A percentile compares a stretch with the other conserved stretches of the same genome.
Evolutionary conservation across 1,140 invertebrate species (phyloP).

Genomic region (Augochlora pura): DNA sequence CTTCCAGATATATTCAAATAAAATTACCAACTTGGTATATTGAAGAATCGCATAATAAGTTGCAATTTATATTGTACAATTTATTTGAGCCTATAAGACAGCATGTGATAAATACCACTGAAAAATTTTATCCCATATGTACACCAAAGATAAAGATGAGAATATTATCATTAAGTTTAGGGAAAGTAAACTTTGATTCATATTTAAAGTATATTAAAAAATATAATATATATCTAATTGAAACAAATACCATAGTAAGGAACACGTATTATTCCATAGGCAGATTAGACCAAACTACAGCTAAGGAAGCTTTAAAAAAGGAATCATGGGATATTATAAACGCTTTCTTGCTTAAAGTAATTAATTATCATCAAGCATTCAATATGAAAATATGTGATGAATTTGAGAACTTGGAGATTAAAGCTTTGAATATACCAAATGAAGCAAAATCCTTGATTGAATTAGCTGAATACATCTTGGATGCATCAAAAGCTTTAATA

Average conservation of each 20-base stretch:
- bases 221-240: conserved; percentile 65
- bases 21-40: conserved; percentile 73
- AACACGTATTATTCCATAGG: conserved; percentile 71
- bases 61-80: conserved; percentile 64
- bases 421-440: conserved; percentile 75
- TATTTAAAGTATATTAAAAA: conserved; percentile 66
- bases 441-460: conserved; percentile 79
- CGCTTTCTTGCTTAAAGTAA: conserved; percentile 64
- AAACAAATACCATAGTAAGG: conserved; percentile 63
- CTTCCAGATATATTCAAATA: conserved; percentile 67
- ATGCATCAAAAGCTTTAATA: conserved; percentile 75
- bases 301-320: conserved; percentile 66
- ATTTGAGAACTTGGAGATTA: conserved; percentile 69
- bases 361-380: conserved; percentile 67
- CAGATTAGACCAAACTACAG: conserved; percentile 65
- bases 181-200: conserved; percentile 58
- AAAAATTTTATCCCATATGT: conserved; percentile 54
- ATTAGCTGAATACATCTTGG: conserved; percentile 77
- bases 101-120: conserved; percentile 50
- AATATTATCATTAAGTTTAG: conserved; percentile 49
- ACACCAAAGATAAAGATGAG: conserved; percentile 34
- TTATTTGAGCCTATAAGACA: conserved; percentile 69
- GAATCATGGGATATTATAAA: conserved; percentile 60
- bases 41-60: conserved; percentile 63
- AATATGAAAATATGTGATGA: conserved; percentile 70